Evolutionary conservation across 2,113 vertebrate genomes (phyloP).

Genomic region (Heterotis niloticus): DNA sequence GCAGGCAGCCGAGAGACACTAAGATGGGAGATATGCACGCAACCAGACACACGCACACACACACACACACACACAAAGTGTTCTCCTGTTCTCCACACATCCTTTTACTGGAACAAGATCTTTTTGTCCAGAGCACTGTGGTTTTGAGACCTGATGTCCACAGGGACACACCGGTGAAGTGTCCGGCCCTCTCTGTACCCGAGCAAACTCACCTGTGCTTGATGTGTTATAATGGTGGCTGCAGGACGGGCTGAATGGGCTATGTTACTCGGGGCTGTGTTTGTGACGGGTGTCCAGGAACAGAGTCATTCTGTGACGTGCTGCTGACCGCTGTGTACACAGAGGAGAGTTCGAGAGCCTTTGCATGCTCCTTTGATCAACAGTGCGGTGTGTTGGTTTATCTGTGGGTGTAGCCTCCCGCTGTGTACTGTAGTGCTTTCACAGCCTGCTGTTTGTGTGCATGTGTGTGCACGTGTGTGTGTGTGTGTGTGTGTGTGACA

Average conservation of each 20-base stretch:
- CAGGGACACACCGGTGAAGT: too few relatives aligned
- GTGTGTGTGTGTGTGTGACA: not conserved
- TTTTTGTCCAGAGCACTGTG: not conserved
- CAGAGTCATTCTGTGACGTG: not conserved
- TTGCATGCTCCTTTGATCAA: not conserved
- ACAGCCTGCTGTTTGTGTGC: not conserved
- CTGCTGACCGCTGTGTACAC: not conserved
- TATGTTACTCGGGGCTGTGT: not conserved
- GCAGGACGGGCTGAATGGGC: not conserved
- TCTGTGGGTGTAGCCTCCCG: not conserved
- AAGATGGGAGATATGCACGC: too few relatives aligned
- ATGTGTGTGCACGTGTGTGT: slow-evolving; percentile 1
- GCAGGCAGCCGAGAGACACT: too few relatives aligned
- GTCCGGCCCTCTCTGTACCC: too few relatives aligned
- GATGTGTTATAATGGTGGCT: not conserved
- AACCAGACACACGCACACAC: too few relatives aligned
- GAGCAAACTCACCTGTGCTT: too few relatives aligned
- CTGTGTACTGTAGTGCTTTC: too few relatives aligned
- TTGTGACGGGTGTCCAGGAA: not conserved
- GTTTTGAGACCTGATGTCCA: not conserved
- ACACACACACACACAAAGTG: too few relatives aligned
- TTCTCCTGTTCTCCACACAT: too few relatives aligned
- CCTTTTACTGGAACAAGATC: not conserved
- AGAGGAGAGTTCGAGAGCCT: not conserved
- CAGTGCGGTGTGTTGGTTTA: not conserved